Base-by-base conservation (phyloP, 23 tunicate species). In the Styela clava region DNA sequence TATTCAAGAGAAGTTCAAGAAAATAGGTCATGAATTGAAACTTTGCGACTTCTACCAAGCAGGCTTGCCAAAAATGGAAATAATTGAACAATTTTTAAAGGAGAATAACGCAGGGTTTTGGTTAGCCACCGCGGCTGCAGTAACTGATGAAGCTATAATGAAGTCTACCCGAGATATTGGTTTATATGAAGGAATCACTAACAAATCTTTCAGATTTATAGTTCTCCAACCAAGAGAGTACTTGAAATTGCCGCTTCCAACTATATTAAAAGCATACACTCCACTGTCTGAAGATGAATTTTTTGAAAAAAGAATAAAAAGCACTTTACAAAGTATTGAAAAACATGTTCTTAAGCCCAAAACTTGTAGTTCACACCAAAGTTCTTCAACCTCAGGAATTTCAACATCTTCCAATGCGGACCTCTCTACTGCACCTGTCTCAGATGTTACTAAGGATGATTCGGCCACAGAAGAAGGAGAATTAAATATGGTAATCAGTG, bases 271-370 rank as follows among this genome's bases (percentile, higher is more conserved):
- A 3, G 77, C 77, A 35, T 71, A 71, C 35, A 71, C 5, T 21
- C 77, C 77, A 26, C 35, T 71, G 5, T 5, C 7, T 16, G 77
- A 71, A 29, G 77, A 71, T 71, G 77, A 71, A 3, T 71, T 18
- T 71, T 26, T 71, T 71, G 77, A 71, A 3, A 26, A 71, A 5
- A 71, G 35, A 71, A 16, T 71, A 3, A 35, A 3, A 22, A 26
- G 34, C 7, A 71, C 77, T 3, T 71, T 71, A 7, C 32, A 29
- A 32, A 33, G 77, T 21, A 30, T 71, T n/a, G 29, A 16, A 71
- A 32, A 71, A 32, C 27, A 71, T 5, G 56, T 44, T 5, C 56
- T 5, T 44, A 44, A 44, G 9, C 7, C 9, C 7, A 12, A 44
- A 7, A 7, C 7, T 44, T 44, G 56, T 44, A 7, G 9, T 44